Evolutionary conservation across 2,888 invertebrate species (phyloP), one percentile per base, ranked within the genome.

Genomic region (Notodonta dromedarius): DNA sequence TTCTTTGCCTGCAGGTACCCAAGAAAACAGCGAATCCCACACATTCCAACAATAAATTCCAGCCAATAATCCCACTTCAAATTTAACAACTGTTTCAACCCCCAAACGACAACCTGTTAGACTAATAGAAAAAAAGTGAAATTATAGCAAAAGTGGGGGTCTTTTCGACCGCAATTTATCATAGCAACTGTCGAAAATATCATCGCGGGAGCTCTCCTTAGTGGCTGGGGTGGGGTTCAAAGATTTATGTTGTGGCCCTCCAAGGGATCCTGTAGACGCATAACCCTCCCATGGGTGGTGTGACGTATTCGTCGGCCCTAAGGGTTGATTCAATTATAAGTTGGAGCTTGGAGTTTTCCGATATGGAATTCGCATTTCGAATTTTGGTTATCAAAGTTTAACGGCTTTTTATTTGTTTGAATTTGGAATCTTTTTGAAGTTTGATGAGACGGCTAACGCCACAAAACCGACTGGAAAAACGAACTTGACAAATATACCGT

Each of bases 121-220:
- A 58, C 51, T 63, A 62, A 69, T 69, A 69, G 70, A 74, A 75
- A 73, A 66, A 71, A 72, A 67, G 65, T 59, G 66, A 69, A 65
- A 65, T 60, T 67, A 76, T 71, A 63, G 69, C 66, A 76, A 54
- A n/a, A 74, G 63, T 69, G 64, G 60, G 68, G 69, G 69, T 71
- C 65, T 58, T 50, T 16, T 60, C 59, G 57, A 66, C 65, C 66
- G 65, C 61, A 70, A 73, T 77, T 72, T 75, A 71, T 78, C 77
- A 78, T 58, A 46, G 62, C 13, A 60, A 61, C 69, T 78, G 77
- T 78, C 77, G 74, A 78, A 78, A 78, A 74, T 78, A 78, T 77
- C 77, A 75, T 75, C 78, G 77, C 71, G 70, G 69, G 70, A 71
- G 69, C 64, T 69, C 66, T 65, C 67, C 65, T 68, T 69, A 76